Evolutionary conservation across 1,140 invertebrate genomes (phyloP).

Genomic region (Sogatella furcifera): DNA sequence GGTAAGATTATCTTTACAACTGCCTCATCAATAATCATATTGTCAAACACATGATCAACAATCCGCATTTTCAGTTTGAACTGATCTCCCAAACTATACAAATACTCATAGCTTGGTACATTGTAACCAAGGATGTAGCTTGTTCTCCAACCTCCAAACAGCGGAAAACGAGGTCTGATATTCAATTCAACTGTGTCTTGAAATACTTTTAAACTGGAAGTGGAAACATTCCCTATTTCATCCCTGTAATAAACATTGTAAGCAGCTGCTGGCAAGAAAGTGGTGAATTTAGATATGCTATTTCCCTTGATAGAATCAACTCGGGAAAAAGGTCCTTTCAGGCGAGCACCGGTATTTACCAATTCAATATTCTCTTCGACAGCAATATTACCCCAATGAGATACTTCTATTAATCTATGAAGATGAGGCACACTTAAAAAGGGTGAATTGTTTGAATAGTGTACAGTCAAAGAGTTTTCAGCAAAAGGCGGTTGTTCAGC

Average conservation of each 20-base stretch:
- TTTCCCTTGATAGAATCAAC: constrained; percentile 28
- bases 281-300: constrained; percentile 40
- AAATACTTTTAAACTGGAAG: constrained; percentile 78
- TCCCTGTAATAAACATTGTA: constrained; percentile 89
- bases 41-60: constrained; percentile 91
- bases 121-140: constrained; percentile 95
- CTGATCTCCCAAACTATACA: constrained; percentile 63
- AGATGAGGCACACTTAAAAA: constrained; percentile 83
- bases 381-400: constrained; percentile 98
- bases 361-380: constrained; percentile 90
- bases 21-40: constrained; percentile 86
- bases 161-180: constrained; percentile 84
- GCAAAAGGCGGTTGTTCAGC: constrained; percentile 53
- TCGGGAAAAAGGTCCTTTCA: constrained; percentile 88
- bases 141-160: constrained; percentile 98
- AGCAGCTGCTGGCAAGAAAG: constrained; percentile 78
- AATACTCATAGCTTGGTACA: constrained; percentile 90
- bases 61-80: constrained; percentile 70
- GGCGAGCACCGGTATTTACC: constrained; percentile 76
- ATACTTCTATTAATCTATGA: constrained; percentile 84
- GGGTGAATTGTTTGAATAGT: constrained; percentile 93
- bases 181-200: constrained; percentile 91
- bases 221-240: constrained; percentile 98
- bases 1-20: constrained; percentile 85
- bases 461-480: constrained; percentile 39